phyloP scores from a whole-genome alignment of 1,140 invertebrate species.

The Theocolax elegans region DNA sequence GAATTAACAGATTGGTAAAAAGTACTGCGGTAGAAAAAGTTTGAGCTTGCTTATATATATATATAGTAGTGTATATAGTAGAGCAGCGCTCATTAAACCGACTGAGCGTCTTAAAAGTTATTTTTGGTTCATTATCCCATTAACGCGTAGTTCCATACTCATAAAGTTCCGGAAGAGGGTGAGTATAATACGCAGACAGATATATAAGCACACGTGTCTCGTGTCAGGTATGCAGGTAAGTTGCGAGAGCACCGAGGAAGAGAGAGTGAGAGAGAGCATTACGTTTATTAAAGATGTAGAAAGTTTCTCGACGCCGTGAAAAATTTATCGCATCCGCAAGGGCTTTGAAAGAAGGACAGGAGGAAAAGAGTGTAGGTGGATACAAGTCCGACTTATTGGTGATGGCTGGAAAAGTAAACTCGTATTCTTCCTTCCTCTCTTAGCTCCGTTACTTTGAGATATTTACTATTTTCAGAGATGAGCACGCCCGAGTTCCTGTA shows the following conservation, averaged over 20 bases:
- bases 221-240: slow-evolving; percentile 19
- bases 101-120: slow-evolving; percentile 24
- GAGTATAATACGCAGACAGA: too few relatives aligned
- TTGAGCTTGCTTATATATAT: too few relatives aligned
- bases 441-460: too few relatives aligned
- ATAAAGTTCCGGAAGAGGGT: slow-evolving; percentile 18
- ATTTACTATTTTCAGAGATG: too few relatives aligned
- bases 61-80: too few relatives aligned
- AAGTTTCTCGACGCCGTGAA: slow-evolving; percentile 40
- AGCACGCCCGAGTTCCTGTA: too few relatives aligned
- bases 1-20: too few relatives aligned
- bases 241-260: background rate
- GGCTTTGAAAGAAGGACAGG: slow-evolving; percentile 3
- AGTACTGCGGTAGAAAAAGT: too few relatives aligned
- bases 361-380: background rate
- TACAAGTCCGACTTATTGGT: too few relatives aligned
- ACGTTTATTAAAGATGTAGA: slow-evolving; percentile 47
- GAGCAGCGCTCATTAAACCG: slow-evolving; percentile 28
- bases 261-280: background rate
- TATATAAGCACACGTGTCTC: background rate
- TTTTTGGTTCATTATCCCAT: slow-evolving; percentile 36
- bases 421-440: background rate
- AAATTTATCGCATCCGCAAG: slow-evolving; percentile 43
- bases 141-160: slow-evolving; percentile 26
- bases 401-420: too few relatives aligned